These are phyloP conservation scores for Trichonephila clavata DNA, from an alignment of 1,140 invertebrate species.

Conservation along the genomic window DNA sequence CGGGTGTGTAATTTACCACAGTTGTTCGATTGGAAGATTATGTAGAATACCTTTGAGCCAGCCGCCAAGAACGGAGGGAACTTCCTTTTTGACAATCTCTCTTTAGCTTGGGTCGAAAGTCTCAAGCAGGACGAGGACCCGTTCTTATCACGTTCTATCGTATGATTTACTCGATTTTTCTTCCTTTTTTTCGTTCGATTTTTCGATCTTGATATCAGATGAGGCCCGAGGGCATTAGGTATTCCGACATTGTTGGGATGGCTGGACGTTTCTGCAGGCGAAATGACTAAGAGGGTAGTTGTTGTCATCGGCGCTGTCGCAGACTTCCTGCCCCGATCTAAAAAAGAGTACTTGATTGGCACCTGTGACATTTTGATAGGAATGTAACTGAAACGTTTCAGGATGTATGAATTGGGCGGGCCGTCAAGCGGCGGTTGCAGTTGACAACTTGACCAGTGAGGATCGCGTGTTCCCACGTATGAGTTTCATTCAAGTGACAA, in stretches of 20 bases:
- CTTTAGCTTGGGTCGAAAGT: neutral
- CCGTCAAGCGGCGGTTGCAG: neutral
- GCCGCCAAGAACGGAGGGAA: neutral
- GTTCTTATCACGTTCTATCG: slow-evolving; percentile 4
- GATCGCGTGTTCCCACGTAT: neutral
- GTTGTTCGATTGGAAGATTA: slow-evolving; percentile 15
- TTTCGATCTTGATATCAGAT: slow-evolving; percentile 14
- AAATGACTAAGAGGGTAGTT: neutral
- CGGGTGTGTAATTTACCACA: neutral
- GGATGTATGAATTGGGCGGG: neutral
- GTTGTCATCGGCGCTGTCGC: neutral
- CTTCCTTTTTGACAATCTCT: slow-evolving; percentile 14
- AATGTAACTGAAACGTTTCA: neutral
- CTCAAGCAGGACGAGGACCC: slow-evolving; percentile 18
- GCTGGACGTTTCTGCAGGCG: neutral
- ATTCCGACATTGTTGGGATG: neutral
- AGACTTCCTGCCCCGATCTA: slow-evolving; percentile 1
- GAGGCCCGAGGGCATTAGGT: neutral
- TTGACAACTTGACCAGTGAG: neutral
- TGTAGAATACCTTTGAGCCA: slow-evolving; percentile 3
- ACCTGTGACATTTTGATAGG: slow-evolving; percentile 11
- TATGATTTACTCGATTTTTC: neutral
- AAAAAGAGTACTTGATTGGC: neutral
- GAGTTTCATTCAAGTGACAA: neutral
- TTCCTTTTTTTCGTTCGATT: neutral